Conservation (phyloP, 2,113 vertebrate species). For the Ramphastos sulfuratus region DNA sequence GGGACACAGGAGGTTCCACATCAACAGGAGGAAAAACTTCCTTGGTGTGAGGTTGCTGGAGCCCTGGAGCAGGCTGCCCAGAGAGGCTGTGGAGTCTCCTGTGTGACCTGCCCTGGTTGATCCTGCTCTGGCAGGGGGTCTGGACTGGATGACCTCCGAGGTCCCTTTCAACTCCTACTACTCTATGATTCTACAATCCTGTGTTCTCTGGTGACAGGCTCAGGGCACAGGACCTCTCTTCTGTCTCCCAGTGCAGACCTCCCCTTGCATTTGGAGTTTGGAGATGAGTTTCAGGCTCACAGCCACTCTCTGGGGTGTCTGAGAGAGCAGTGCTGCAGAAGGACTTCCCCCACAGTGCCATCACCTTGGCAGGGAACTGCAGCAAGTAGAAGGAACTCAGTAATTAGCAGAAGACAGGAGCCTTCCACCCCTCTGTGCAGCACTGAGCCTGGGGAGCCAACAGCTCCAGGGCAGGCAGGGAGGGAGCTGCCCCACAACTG, state of each 20-base stretch:
- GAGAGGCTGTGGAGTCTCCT: no score
- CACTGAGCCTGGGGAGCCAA: background rate
- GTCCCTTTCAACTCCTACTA: no score
- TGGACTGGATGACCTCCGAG: no score
- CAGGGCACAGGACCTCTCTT: background rate
- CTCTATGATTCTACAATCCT: no score
- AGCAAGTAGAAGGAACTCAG: conserved; percentile 3
- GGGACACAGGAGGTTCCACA: no score
- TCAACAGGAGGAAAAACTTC: no score
- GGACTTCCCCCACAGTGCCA: background rate
- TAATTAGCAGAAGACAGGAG: conserved; percentile 7
- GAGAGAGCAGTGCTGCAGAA: background rate
- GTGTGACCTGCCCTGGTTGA: no score
- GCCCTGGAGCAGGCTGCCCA: no score
- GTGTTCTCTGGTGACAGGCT: background rate
- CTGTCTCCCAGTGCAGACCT: background rate
- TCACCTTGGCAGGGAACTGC: background rate
- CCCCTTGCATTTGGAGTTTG: background rate
- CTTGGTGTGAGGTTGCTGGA: no score
- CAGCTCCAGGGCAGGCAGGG: background rate
- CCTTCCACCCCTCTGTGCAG: background rate
- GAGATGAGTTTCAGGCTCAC: background rate
- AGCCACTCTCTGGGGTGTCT: background rate
- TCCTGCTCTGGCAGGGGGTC: no score
- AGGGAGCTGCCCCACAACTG: background rate